These are phyloP conservation scores for Zaprionus kolodkinae DNA, from an alignment of 1,140 invertebrate species.

Conservation along the genomic window DNA sequence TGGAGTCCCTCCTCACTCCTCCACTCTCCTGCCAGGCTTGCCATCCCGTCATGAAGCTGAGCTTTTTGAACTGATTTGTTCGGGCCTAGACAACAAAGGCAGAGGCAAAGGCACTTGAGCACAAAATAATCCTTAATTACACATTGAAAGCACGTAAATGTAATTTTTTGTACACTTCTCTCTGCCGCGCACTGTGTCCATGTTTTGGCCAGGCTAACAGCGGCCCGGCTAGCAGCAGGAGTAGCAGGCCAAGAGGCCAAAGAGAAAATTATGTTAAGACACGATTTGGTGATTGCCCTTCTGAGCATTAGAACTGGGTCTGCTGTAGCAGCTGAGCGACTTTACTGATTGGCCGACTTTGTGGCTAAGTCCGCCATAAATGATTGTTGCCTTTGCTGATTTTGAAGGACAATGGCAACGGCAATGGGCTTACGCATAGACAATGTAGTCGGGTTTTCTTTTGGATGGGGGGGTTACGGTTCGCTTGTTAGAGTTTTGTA, in stretches of 20 bases:
- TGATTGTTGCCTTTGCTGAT: constrained; percentile 56
- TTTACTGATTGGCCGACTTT: constrained; percentile 63
- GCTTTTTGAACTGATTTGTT: constrained; percentile 78
- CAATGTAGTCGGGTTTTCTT: constrained; percentile 29
- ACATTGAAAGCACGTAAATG: constrained; percentile 82
- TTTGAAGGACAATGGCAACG: constrained; percentile 46
- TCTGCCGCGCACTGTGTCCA: constrained; percentile 50
- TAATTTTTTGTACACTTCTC: constrained; percentile 74
- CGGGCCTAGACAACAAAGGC: constrained; percentile 65
- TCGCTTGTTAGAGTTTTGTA: constrained; percentile 35
- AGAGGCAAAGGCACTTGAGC: constrained; percentile 64
- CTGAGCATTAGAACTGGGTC: constrained; percentile 43
- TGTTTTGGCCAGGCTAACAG: constrained; percentile 18
- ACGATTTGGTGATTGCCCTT: constrained; percentile 76
- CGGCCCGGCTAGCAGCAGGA: no score
- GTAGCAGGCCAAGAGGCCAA: constrained; percentile 27
- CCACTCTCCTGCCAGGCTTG: not conserved
- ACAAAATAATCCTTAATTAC: constrained; percentile 83
- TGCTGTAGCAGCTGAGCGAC: constrained; percentile 23
- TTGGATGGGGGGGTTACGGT: constrained; percentile 45
- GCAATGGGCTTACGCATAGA: constrained; percentile 15
- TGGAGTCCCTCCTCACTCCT: not conserved
- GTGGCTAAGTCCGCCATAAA: constrained; percentile 54
- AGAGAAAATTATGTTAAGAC: constrained; percentile 80
- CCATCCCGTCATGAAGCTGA: constrained; percentile 60